Base-by-base conservation (phyloP, 2,797 vertebrate genomes). In the Hydrophis major region DNA sequence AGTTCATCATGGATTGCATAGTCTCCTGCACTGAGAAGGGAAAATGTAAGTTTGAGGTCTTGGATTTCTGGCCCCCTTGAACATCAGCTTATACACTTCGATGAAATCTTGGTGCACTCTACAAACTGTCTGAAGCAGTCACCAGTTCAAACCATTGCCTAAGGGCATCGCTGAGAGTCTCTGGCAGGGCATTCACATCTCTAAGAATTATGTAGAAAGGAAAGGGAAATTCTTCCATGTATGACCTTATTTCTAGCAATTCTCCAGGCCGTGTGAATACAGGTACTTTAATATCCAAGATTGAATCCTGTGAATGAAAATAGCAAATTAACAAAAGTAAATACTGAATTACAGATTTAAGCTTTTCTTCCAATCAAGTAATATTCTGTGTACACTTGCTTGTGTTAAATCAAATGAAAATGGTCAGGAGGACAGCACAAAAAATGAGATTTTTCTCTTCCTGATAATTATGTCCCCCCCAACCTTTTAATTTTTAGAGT, bases 191-290 rank as follows among this genome's bases (percentile, higher is more conserved):
- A 0, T 99, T 99, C 95, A 99, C 98, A 8, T 99, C 98, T 28
- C 99, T 97, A 87, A 99, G 98, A 97, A 99, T 99, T 95, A 99
- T 95, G 90, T 99, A 99, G 97, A 99, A 99, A 0, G 99, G 99
- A 97, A 99, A 99, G 0, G 99, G 99, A 96, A 99, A 99, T 97
- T 99, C 99, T 0, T 99, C 99, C 98, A 99, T 99, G 97, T 99
- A 99, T 53, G 99, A 99, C 94, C 97, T 98, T 96, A 99, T 99
- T 97, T 99, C 99, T 0, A 99, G 99, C 94, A 99, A 94, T 95
- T 99, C 99, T 94, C 99, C 99, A 0, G 98, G 98, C 12, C 98
- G 98, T 97, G 98, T 98, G 97, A 99, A 99, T 95, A 99, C 97
- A 86, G 99, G 99, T 93, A 99, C 99, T 98, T 99, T 99, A 97